phyloP scores from a whole-genome alignment of 2,113 vertebrate genomes.

The Dolichotis patagonum region DNA sequence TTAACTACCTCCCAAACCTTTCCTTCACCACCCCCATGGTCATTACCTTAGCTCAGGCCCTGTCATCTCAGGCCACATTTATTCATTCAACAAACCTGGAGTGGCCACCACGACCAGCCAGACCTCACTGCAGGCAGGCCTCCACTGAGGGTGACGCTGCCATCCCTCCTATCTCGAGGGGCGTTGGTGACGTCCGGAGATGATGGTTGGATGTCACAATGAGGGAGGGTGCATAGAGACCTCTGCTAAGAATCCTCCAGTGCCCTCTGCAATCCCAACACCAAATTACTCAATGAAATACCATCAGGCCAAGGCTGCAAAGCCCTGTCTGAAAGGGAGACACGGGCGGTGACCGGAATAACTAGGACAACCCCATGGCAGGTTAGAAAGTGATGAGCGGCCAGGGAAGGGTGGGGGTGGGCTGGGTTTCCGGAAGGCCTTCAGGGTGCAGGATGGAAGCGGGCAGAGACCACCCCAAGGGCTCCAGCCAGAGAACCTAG shows the following conservation, averaged over 20 bases:
- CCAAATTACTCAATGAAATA: neutral
- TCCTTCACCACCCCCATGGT: too few relatives aligned
- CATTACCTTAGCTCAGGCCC: neutral
- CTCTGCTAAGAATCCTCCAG: neutral
- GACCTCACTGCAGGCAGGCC: neutral
- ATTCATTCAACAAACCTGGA: neutral
- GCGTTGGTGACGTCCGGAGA: neutral
- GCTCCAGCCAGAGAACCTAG: neutral
- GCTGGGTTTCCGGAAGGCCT: neutral
- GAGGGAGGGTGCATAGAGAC: neutral
- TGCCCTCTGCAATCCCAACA: neutral
- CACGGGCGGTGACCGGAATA: neutral
- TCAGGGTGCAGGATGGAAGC: neutral
- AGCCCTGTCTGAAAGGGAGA: neutral
- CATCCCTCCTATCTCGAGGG: too few relatives aligned
- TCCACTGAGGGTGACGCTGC: accelerated
- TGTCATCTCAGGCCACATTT: neutral
- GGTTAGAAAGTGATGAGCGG: neutral
- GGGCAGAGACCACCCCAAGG: neutral
- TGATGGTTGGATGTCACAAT: neutral
- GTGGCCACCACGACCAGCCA: neutral
- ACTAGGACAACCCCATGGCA: accelerated
- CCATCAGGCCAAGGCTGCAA: accelerated
- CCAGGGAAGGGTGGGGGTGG: neutral
- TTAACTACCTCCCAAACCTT: neutral